Percentiles rank a stretch among this genome's conserved stretches.
These are phyloP conservation scores for Donacobius atricapilla DNA, from an alignment of 2,113 vertebrate genomes.

Conservation along the genomic window DNA sequence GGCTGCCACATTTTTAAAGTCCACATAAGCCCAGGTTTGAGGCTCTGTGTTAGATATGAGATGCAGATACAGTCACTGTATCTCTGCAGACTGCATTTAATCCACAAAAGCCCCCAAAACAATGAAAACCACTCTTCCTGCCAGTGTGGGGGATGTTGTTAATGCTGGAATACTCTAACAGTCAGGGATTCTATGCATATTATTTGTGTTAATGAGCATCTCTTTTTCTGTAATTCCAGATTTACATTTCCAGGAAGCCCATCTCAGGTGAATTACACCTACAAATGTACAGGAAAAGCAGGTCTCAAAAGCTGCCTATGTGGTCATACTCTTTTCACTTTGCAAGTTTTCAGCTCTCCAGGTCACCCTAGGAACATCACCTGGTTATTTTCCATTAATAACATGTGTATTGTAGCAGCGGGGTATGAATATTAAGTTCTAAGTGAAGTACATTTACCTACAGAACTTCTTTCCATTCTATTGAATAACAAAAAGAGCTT, in stretches of 20 bases:
- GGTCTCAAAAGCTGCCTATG: neutral
- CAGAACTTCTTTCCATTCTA: neutral
- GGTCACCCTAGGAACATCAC: neutral
- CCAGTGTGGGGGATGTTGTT: neutral
- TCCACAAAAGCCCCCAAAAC: neutral
- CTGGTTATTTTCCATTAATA: neutral
- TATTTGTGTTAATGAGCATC: neutral
- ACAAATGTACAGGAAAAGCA: rapidly evolving
- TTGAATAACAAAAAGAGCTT: neutral
- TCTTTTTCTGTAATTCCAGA: neutral
- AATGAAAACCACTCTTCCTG: neutral
- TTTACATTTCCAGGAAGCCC: neutral
- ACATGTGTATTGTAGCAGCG: neutral
- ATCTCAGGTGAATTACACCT: neutral
- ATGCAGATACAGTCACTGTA: neutral
- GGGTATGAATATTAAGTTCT: neutral
- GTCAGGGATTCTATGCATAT: neutral
- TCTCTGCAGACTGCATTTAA: neutral
- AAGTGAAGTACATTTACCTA: neutral
- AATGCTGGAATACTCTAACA: neutral
- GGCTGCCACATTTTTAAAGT: neutral
- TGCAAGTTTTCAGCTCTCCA: neutral
- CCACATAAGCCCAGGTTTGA: neutral
- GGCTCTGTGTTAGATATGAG: neutral
- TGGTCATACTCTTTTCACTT: neutral